Evolutionary conservation across 2,113 vertebrate genomes (phyloP).

Genomic region (Myanophis thanlyinensis): DNA sequence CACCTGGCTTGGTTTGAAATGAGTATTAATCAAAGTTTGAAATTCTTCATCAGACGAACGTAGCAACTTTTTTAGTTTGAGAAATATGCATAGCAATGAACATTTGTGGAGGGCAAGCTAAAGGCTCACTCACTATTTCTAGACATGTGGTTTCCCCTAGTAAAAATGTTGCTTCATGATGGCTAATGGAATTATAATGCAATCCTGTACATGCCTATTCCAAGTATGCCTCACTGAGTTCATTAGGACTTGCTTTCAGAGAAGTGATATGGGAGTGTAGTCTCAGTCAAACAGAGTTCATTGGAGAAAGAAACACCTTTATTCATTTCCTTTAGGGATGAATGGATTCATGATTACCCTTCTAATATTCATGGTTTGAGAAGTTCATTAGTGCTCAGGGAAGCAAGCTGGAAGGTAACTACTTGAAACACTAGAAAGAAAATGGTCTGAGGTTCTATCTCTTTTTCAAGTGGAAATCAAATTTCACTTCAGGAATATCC

Average conservation of each 20-base stretch:
- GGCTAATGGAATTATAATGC: neutral
- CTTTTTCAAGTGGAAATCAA: neutral
- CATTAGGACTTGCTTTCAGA: neutral
- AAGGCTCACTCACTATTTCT: neutral
- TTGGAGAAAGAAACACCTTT: neutral
- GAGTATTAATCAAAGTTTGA: neutral
- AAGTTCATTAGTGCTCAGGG: neutral
- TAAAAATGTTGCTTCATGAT: neutral
- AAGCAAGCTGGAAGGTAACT: neutral
- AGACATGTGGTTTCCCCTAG: neutral
- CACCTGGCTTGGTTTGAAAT: neutral
- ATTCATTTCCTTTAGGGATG: neutral
- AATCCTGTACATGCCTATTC: neutral
- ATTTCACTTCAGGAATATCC: neutral
- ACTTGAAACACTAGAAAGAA: neutral
- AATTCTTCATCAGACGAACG: neutral
- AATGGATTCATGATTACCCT: neutral
- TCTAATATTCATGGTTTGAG: neutral
- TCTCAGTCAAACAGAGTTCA: neutral
- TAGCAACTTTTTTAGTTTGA: neutral
- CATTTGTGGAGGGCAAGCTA: neutral
- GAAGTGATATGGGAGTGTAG: neutral
- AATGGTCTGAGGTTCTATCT: neutral
- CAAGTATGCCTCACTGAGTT: neutral
- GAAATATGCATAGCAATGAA: neutral